These are phyloP conservation scores for Uria aalge DNA, from an alignment of 2,113 vertebrate genomes.

Conservation along the genomic window DNA sequence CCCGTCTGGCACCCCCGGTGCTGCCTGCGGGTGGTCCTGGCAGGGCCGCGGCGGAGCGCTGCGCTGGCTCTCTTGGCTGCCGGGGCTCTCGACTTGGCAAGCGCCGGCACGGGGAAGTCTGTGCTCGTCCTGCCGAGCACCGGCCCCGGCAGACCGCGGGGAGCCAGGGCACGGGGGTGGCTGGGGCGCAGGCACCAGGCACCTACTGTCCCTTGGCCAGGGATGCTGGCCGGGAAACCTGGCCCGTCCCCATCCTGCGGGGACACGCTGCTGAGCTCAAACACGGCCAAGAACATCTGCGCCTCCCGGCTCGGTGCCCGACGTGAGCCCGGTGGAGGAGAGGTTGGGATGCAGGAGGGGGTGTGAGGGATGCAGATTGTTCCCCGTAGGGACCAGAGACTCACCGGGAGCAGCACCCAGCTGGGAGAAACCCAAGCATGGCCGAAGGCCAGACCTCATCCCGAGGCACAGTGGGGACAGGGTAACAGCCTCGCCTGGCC, in stretches of 20 bases:
- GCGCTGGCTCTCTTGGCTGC: background rate
- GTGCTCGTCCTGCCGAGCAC: fast-evolving
- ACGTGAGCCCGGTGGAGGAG: fast-evolving
- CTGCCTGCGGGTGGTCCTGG: background rate
- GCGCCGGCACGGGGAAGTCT: fast-evolving
- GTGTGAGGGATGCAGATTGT: background rate
- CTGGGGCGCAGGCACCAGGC: background rate
- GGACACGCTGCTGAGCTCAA: fast-evolving
- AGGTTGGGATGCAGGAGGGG: background rate
- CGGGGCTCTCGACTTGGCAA: background rate
- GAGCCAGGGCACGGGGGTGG: background rate
- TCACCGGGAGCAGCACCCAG: background rate
- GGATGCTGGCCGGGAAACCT: too few species aligned
- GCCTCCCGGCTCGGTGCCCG: fast-evolving
- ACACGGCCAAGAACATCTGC: background rate
- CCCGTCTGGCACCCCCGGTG: fast-evolving
- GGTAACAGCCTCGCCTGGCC: background rate
- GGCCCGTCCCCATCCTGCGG: fast-evolving
- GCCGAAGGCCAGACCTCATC: background rate
- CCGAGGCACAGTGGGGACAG: background rate
- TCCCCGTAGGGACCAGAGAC: background rate
- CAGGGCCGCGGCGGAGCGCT: fast-evolving
- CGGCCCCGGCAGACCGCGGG: fast-evolving
- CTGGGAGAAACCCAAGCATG: background rate
- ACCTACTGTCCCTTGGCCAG: background rate